A percentile compares a stretch with the other conserved stretches of the same genome.
phyloP scores from a whole-genome alignment of 1,140 invertebrate genomes.

The Pygmarrhopalites habei region DNA sequence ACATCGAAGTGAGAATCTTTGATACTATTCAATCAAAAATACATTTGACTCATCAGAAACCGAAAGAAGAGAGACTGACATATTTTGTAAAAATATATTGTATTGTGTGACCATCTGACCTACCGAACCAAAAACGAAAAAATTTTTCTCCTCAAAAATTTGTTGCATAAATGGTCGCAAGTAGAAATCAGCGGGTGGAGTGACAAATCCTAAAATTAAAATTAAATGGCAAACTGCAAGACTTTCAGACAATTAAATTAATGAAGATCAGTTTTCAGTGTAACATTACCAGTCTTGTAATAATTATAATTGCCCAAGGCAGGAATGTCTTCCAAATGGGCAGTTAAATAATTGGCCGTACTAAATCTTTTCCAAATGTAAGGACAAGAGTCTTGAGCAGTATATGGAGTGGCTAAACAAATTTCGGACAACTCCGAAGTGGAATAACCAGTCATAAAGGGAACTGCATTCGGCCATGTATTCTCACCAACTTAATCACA shows the following conservation, averaged over 20 bases:
- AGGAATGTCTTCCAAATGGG: slow-evolving; percentile 30
- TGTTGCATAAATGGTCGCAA: slow-evolving; percentile 42
- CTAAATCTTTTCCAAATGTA: slow-evolving; percentile 33
- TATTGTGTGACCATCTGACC: no score
- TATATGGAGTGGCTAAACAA: not conserved
- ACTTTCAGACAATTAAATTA: no score
- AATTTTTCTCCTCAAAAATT: not conserved
- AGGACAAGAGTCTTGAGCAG: slow-evolving; percentile 32
- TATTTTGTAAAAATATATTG: no score
- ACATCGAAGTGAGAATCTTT: no score
- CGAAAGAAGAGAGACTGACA: no score
- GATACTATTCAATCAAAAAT: no score
- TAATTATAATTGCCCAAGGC: slow-evolving; percentile 44
- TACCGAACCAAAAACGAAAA: no score
- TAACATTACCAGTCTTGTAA: slow-evolving; percentile 42
- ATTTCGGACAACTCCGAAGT: not conserved
- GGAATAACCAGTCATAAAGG: slow-evolving; percentile 18
- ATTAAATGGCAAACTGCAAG: no score
- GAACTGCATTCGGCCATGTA: slow-evolving; percentile 29
- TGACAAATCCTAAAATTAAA: no score
- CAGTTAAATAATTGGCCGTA: slow-evolving; percentile 33
- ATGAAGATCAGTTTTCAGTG: no score
- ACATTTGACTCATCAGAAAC: no score
- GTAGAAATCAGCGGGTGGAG: slow-evolving; percentile 45
- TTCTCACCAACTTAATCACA: slow-evolving; percentile 29